Base-by-base conservation (phyloP, 2,797 vertebrate genomes). In the Thamnophis elegans region DNA sequence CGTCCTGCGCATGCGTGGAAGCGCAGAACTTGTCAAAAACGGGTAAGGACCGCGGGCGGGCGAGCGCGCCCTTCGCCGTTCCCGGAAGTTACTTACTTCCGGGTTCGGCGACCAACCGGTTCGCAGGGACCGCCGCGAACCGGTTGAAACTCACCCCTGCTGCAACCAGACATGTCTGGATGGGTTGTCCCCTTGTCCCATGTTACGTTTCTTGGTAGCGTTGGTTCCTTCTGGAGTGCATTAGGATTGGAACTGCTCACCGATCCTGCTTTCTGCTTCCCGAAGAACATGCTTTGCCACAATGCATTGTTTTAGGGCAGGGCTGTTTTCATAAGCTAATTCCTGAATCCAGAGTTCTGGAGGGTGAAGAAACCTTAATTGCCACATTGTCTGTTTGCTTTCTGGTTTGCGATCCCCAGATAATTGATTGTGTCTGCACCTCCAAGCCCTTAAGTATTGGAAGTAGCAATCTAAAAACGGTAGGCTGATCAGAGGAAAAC, bases 201-300 rank as follows among this genome's bases (percentile, higher is more conserved):
- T 65, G 2, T 47, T 89, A 28, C 1, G 12, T 65, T 85, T 56
- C 5, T 32, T 65, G 1, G 0, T 86, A 10, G 4, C 22, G 14
- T 14, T 88, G 0, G 0, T 0, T 11, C 73, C 22, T 54, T n/a
- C 9, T 88, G 25, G 32, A 26, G 20, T 1, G 2, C 0, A 9
- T 32, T 51, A 47, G 54, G 53, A 47, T 14, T 82, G 89, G 65
- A 58, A 28, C 7, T 6, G 32, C 10, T 56, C 18, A 28, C 16
- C 13, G 32, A 25, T n/a, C n/a, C n/a, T 10, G 22, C 32, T 32
- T 78, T 90, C 7, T 8, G 20, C 32, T 90, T 26, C 54, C 54
- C 9, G 10, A 14, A 82, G 62, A 42, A 68, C 13, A 78, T 58
- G 65, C 53, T 58, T 82, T 58, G 53, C 65, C 54, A 26, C 20